Base-by-base conservation (phyloP, 2,888 invertebrate species). In the Leptinotarsa peninsularis region DNA sequence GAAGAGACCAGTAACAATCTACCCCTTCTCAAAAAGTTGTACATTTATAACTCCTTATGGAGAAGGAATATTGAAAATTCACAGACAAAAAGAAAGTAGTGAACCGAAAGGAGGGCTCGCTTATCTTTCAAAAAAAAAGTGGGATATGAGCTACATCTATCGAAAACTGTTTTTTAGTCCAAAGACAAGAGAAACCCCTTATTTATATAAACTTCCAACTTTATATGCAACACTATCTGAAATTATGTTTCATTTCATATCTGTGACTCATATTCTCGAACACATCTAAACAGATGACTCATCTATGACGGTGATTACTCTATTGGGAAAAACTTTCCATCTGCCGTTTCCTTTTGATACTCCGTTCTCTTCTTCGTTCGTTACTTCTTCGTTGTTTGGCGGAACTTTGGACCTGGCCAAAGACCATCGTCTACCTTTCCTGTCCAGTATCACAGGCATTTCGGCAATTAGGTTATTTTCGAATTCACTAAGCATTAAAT, bases 381-480 rank as follows among this genome's bases (percentile, higher is more conserved):
- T 89, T 72, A 85, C 87, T 74, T 84, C 85, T 79, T 89, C 89
- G 68, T 89, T 89, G n/a, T 89, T 89, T 17, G 89, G 88, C 52
- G 86, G 83, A 58, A 88, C 86, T 78, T 87, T 87, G 52, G 90
- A 90, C 79, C 91, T 90, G 3, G 93, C 93, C 76, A 93, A 88
- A 15, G 94, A 94, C 94, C 94, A 94, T 67, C 94, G 90, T 66
- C 94, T 89, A 17, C 92, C 93, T 78, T 92, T 92, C 63, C 93
- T 90, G 86, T 94, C 94, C 88, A 93, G 91, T 83, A 94, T 89
- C 82, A 92, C 93, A 23, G 94, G 94, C 89, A 94, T 91, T 87
- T 94, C 94, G 2, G 94, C 94, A 84, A 94, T 94, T 76, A 95
- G 89, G 87, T 95, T 95, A 89, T 95, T 95, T 87, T 95, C 95